Percentiles rank a stretch among this genome's conserved stretches.
phyloP scores from a whole-genome alignment of 2,888 invertebrate genomes.

The Drosophila kokeensis region DNA sequence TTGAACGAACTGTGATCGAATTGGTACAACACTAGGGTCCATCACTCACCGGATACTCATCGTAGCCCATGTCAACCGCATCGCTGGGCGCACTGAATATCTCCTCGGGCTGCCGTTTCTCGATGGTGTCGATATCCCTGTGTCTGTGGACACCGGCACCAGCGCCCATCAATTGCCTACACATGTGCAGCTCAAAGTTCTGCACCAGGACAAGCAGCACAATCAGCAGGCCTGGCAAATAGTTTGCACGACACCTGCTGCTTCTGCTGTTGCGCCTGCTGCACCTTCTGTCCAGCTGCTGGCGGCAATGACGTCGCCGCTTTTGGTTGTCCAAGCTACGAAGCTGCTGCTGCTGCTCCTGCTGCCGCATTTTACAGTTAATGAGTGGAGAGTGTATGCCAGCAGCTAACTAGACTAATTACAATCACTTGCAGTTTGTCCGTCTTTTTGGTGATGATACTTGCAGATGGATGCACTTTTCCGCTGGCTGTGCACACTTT shows the following conservation, averaged over 20 bases:
- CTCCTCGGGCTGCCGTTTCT: constrained; percentile 72
- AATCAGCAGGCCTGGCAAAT: constrained; percentile 67
- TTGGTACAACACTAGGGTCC: background rate
- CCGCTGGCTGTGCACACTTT: constrained; percentile 51
- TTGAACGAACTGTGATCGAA: background rate
- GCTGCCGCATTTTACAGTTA: constrained; percentile 28
- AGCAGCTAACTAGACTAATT: constrained; percentile 37
- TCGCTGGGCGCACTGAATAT: constrained; percentile 74
- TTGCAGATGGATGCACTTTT: constrained; percentile 38
- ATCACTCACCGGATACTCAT: constrained; percentile 84
- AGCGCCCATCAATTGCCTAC: constrained; percentile 62
- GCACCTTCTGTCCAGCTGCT: constrained; percentile 25
- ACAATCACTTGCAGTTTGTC: background rate
- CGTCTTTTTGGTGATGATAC: background rate
- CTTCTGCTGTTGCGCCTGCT: constrained; percentile 11
- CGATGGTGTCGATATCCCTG: constrained; percentile 7
- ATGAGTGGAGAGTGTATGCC: constrained; percentile 12
- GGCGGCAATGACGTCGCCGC: constrained; percentile 32
- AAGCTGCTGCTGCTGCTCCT: background rate
- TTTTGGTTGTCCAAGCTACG: constrained; percentile 16
- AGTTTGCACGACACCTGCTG: constrained; percentile 36
- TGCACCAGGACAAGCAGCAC: constrained; percentile 72
- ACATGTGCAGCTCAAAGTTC: constrained; percentile 70
- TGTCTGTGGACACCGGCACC: constrained; percentile 13
- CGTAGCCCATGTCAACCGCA: constrained; percentile 79